Base-by-base conservation (phyloP, 2,888 invertebrate species). In the Clepsis dumicolana region DNA sequence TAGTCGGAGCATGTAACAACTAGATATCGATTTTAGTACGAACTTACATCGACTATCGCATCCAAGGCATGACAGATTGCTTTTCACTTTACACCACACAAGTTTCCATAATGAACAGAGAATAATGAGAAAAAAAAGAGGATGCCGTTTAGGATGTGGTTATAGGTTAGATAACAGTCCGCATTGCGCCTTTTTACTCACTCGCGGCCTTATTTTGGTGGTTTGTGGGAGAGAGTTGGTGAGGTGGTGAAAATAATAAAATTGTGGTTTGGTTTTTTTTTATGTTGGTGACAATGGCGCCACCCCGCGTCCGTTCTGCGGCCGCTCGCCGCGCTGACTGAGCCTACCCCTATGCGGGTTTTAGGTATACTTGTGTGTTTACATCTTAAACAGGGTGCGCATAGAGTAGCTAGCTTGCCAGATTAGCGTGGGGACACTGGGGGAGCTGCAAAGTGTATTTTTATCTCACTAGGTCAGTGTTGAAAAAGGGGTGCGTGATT, bases 341-440 rank as follows among this genome's bases (percentile, higher is more conserved):
- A 76, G 69, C 77, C 77, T 75, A 82, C 84, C 85, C 80, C 79
- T 75, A 69, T 73, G 74, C 75, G 78, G 79, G 77, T 77, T 77
- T 79, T 79, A 77, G 77, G 81, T 72, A 91, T 91, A 91, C 88
- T 87, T 91, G 84, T 89, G 81, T 90, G 90, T 92, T 91, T 91
- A 90, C 91, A 89, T 90, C 91, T 90, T 89, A 88, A 90, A 90
- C 89, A 88, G 90, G 87, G 89, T 88, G 84, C 75, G 81, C 77
- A 79, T 75, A 90, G 91, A 84, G 84, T 84, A 76, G 56, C 29
- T 65, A 16, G 3, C 16, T 5, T 18, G n/a, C 38, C 64, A 75
- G 41, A 44, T 54, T 62, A 57, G 38, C 50, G 21, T 18, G 16
- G 21, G 25, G 27, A n/a, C 4, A 54, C 14, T 24, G 14, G 35